These are phyloP conservation scores for Andricus grossulariae DNA, from an alignment of 1,140 invertebrate genomes.

Conservation along the genomic window DNA sequence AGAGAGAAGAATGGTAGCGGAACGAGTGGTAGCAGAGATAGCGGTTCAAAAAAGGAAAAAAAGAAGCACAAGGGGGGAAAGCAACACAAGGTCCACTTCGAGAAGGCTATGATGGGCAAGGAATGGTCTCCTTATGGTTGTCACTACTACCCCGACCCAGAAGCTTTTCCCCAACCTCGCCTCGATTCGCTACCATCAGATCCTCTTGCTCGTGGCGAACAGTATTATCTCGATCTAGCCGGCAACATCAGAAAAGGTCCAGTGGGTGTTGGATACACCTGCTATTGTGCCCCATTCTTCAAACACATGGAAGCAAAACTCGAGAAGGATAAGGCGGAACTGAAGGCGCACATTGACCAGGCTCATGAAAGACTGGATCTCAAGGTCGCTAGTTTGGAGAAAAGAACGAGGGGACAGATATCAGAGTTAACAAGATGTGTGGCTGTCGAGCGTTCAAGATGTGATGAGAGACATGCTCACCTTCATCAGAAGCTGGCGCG, in stretches of 20 bases:
- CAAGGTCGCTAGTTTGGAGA: conserved; percentile 88
- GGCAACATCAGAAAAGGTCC: conserved; percentile 97
- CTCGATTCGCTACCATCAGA: conserved; percentile 90
- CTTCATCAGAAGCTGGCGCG: conserved; percentile 83
- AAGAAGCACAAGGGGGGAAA: conserved; percentile 70
- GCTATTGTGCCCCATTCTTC: conserved; percentile 89
- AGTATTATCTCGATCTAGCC: conserved; percentile 96
- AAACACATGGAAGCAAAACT: conserved; percentile 90
- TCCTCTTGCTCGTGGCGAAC: conserved; percentile 90
- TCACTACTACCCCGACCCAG: conserved; percentile 89
- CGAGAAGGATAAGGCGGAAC: conserved; percentile 88
- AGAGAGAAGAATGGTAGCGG: conserved; percentile 68
- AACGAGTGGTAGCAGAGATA: conserved; percentile 73
- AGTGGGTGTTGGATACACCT: conserved; percentile 90
- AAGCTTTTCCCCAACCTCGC: conserved; percentile 89
- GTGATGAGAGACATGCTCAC: conserved; percentile 81
- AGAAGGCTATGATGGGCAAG: conserved; percentile 66
- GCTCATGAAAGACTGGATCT: conserved; percentile 88
- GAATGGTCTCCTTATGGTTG: conserved; percentile 93
- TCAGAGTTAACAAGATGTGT: conserved; percentile 82
- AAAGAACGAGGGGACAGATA: conserved; percentile 85
- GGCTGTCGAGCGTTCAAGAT: conserved; percentile 79
- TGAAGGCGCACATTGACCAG: conserved; percentile 89
- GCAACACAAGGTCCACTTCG: conserved; percentile 72
- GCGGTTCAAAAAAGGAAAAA: conserved; percentile 68